Evolutionary conservation across 2,888 invertebrate species (phyloP).

Genomic region (Endotricha flammealis): DNA sequence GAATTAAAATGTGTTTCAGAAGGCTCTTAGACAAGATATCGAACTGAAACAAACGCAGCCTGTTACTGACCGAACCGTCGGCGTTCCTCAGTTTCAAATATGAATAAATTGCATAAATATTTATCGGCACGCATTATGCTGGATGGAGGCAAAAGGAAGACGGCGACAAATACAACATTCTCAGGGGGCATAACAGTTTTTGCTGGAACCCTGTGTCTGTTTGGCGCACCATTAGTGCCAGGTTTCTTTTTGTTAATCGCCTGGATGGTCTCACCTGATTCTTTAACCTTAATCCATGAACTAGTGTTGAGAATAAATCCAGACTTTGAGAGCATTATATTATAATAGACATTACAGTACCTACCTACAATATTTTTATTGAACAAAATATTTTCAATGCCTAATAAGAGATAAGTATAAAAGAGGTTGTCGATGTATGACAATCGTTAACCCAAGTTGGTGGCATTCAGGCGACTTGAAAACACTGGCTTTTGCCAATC

Average conservation of each 20-base stretch:
- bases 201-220: conserved; percentile 57
- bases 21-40: conserved; percentile 13
- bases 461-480: too few relatives aligned
- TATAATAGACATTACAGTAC: too few relatives aligned
- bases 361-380: too few relatives aligned
- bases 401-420: too few relatives aligned
- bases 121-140: conserved; percentile 62
- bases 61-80: conserved; percentile 22
- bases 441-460: too few relatives aligned
- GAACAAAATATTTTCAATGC: too few relatives aligned
- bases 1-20: too few relatives aligned
- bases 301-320: too few relatives aligned
- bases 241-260: conserved; percentile 30
- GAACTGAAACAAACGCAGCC: conserved; percentile 13
- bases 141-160: conserved; percentile 47
- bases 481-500: too few relatives aligned
- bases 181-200: conserved; percentile 65
- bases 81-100: conserved; percentile 37
- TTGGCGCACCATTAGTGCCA: conserved; percentile 63
- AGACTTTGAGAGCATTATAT: too few relatives aligned
- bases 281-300: too few relatives aligned
- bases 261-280: conserved; percentile 2
- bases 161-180: conserved; percentile 60
- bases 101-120: conserved; percentile 75
- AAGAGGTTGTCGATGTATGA: too few relatives aligned